A percentile compares a stretch with the other conserved stretches of the same genome.
Evolutionary conservation across 37 sponge, comb jelly and placozoan genomes (phyloP).

Genomic region (Dysidea cf. avara): DNA sequence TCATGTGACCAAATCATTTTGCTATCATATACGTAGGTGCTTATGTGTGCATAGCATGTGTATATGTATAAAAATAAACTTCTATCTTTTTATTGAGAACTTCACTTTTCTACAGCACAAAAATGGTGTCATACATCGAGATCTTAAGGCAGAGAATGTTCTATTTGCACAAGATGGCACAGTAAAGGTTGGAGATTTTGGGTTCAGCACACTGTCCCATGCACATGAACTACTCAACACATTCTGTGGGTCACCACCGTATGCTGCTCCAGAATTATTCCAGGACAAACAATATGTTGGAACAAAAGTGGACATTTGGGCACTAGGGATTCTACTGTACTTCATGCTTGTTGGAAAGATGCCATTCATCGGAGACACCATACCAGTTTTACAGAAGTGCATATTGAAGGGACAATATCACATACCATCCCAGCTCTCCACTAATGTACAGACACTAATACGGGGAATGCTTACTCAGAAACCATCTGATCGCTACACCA

Average conservation of each 20-base stretch:
- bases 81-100: background rate
- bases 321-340: constrained; percentile 74
- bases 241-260: constrained; percentile 90
- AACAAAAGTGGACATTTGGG: constrained; percentile 83
- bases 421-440: constrained; percentile 41
- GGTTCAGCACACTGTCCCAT: constrained; percentile 65
- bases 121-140: constrained; percentile 67
- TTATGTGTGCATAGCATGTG: no score
- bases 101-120: constrained; percentile 53
- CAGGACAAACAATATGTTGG: constrained; percentile 67
- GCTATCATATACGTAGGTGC: no score
- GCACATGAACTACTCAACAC: constrained; percentile 42
- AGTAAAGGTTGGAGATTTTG: constrained; percentile 87
- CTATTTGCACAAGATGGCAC: constrained; percentile 48
- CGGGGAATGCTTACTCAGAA: constrained; percentile 31
- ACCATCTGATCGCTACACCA: constrained; percentile 10
- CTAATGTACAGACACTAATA: constrained; percentile 22
- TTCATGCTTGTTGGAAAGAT: constrained; percentile 68
- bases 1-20: no score
- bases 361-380: constrained; percentile 65
- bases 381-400: constrained; percentile 58
- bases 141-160: constrained; percentile 87
- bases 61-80: no score
- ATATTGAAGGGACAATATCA: constrained; percentile 61
- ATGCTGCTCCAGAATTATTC: constrained; percentile 89